Conservation (phyloP, 2,113 vertebrate species). For the Plestiodon gilberti region DNA sequence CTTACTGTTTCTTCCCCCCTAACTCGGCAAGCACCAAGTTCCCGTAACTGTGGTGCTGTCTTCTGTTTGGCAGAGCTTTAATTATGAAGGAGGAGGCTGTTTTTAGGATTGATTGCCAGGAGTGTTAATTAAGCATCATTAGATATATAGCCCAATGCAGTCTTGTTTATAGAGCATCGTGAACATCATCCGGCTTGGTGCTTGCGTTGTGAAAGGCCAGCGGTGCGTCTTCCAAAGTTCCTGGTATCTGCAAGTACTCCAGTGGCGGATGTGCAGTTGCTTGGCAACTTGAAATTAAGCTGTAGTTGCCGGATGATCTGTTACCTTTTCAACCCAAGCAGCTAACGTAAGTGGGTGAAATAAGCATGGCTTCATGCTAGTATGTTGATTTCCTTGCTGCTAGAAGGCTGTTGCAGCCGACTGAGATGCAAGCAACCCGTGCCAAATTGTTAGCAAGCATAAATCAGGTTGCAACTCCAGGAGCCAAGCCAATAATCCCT, state of each 20-base stretch:
- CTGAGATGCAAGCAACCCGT: not conserved
- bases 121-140: conserved; percentile 44
- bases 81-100: conserved; percentile 44
- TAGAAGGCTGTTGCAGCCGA: not conserved
- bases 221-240: not conserved
- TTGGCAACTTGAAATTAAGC: conserved; percentile 1
- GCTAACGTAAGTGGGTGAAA: conserved; percentile 11
- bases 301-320: accelerated
- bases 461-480: not conserved
- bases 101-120: conserved; percentile 50
- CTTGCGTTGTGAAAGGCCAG: not conserved
- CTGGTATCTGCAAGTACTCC: not conserved
- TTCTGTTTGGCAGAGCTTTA: conserved; percentile 54
- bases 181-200: not conserved
- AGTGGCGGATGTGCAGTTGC: conserved; percentile 11
- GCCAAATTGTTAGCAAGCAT: not conserved
- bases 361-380: not conserved
- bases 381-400: not conserved
- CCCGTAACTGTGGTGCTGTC: conserved; percentile 39
- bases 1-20: not conserved
- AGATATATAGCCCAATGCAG: not conserved
- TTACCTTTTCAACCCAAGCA: not conserved
- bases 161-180: conserved; percentile 10
- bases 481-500: not conserved
- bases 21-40: conserved; percentile 43